phyloP scores from a whole-genome alignment of 2,888 invertebrate genomes.

The Junonia oenone region DNA sequence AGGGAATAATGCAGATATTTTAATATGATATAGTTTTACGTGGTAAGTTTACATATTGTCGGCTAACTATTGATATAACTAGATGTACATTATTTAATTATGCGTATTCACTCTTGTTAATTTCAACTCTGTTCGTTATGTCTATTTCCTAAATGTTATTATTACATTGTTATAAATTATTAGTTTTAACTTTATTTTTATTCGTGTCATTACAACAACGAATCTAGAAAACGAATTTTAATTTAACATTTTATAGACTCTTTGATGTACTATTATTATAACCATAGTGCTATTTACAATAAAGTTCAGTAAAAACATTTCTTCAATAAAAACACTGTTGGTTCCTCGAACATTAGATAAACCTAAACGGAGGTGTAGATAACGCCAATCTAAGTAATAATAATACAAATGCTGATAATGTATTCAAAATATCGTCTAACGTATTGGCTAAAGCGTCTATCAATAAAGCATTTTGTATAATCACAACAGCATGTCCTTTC shows the following conservation, averaged over 20 bases:
- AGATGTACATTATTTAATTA: conserved; percentile 15
- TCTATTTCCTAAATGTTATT: conserved; percentile 1
- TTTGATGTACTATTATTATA: conserved; percentile 7
- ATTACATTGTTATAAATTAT: conserved; percentile 1
- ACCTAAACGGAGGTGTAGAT: conserved; percentile 49
- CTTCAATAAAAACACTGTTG: conserved; percentile 53
- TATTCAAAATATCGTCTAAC: conserved; percentile 70
- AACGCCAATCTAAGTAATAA: conserved; percentile 38
- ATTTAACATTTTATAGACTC: conserved; percentile 12
- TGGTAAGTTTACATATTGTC: conserved; percentile 39
- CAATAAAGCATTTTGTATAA: conserved; percentile 76
- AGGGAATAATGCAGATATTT: conserved; percentile 22
- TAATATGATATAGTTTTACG: conserved; percentile 31
- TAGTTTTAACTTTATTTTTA: conserved; percentile 8
- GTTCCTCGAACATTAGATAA: conserved; percentile 53
- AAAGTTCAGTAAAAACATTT: conserved; percentile 50
- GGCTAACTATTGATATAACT: conserved; percentile 35
- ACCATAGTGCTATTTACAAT: conserved; percentile 38
- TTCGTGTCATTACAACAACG: conserved; percentile 9
- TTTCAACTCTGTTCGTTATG: not conserved
- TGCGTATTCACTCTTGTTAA: conserved; percentile 5
- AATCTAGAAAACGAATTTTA: conserved; percentile 16
- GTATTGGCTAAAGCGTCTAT: conserved; percentile 73
- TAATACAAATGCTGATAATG: conserved; percentile 56
- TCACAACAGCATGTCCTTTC: conserved; percentile 71